phyloP scores from a whole-genome alignment of 2,113 vertebrate genomes.

The Istiophorus platypterus region DNA sequence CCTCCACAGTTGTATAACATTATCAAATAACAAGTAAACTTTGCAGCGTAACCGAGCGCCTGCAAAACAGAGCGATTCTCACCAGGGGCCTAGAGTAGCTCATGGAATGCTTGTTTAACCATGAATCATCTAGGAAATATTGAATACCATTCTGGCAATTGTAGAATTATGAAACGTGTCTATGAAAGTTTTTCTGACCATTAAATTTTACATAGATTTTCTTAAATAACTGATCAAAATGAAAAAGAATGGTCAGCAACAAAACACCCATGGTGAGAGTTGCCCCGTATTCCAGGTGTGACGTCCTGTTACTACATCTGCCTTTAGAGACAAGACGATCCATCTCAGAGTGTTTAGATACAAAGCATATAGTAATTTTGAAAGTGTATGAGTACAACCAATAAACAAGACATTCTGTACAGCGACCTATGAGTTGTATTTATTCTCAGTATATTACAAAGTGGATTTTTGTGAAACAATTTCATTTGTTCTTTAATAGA shows the following conservation, averaged over 20 bases:
- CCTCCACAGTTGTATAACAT: conserved; percentile 79
- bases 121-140: conserved; percentile 9
- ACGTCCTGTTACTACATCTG: conserved; percentile 57
- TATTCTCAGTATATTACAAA: conserved; percentile 3
- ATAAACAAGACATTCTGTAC: conserved; percentile 82
- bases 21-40: conserved; percentile 70
- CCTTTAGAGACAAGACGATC: conserved; percentile 73
- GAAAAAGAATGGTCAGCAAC: neutral
- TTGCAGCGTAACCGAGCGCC: conserved; percentile 55
- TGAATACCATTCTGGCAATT: neutral
- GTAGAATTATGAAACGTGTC: neutral
- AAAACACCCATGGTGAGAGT: conserved; percentile 57
- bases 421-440: conserved; percentile 53
- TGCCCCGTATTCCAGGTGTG: conserved; percentile 68
- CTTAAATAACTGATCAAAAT: neutral
- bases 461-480: neutral
- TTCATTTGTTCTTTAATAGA: conserved; percentile 1
- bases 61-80: conserved; percentile 71
- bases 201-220: conserved; percentile 10
- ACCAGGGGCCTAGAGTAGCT: conserved; percentile 17
- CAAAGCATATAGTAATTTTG: conserved; percentile 77
- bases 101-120: neutral
- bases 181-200: neutral
- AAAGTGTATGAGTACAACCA: conserved; percentile 81
- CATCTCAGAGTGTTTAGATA: conserved; percentile 79